phyloP scores from a whole-genome alignment of 2,113 vertebrate genomes.

The Cyanoderma ruficeps region DNA sequence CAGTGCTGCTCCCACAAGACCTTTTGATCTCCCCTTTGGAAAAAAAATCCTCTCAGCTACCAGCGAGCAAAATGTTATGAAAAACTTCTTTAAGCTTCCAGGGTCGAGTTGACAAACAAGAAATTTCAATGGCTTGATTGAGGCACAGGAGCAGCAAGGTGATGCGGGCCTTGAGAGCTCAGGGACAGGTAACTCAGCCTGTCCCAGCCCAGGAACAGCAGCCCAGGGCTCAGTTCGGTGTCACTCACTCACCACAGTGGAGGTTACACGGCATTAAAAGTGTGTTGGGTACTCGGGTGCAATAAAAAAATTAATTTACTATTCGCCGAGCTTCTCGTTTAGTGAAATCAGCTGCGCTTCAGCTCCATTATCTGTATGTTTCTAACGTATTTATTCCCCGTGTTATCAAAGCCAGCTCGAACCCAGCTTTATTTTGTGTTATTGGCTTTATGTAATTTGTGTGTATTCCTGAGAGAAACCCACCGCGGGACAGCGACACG shows the following conservation, averaged over 20 bases:
- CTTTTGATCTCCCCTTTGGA: background rate
- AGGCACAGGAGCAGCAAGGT: background rate
- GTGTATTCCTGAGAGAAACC: background rate
- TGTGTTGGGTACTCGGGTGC: background rate
- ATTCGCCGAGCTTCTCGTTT: constrained; percentile 31
- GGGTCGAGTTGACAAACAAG: background rate
- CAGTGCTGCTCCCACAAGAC: background rate
- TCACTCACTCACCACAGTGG: background rate
- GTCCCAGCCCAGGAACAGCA: background rate
- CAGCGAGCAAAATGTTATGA: background rate
- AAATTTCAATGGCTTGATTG: background rate
- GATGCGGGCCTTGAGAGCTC: background rate
- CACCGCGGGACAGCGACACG: background rate
- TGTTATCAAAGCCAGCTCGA: background rate
- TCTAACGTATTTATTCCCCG: background rate
- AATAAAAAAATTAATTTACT: constrained; percentile 60
- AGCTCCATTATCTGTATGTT: constrained; percentile 32
- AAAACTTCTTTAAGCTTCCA: background rate
- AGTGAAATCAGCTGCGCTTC: constrained; percentile 55
- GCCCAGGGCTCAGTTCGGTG: background rate
- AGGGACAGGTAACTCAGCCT: background rate
- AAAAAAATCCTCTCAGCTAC: background rate
- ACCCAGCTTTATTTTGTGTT: background rate
- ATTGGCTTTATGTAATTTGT: constrained; percentile 15
- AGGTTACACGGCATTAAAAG: background rate